Base-by-base conservation (phyloP, 2,113 vertebrate species). In the Corythoichthys haematopterus region DNA sequence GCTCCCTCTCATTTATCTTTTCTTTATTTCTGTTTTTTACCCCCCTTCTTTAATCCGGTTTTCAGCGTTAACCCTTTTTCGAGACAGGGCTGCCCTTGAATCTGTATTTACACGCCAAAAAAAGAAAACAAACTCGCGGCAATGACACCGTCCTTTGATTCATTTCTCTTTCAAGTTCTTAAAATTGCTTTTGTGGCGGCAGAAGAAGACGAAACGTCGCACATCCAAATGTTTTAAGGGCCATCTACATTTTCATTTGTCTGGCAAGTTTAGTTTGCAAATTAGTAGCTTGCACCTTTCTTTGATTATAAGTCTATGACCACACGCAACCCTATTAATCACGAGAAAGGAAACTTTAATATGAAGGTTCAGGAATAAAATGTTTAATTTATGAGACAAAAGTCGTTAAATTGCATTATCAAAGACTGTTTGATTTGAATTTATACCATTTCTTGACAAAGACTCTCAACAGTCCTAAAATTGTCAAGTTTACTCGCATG, bases 221-320 rank as follows among this genome's bases (percentile, higher is more conserved):
- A 62, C 48, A 60, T 37, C 16, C 33, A n/a, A 38, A 62, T 45
- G 51, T 63, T 68, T 61, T 56, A 4, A 1, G 50, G n/a, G 16
- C 59, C 16, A 72, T 58, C 69, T 35, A 28, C 4, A 1, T 57
- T 70, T 61, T 40, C 37, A 53, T 66, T 59, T 72, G 40, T 65
- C 11, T 56, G 46, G 47, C 62, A 63, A 56, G 35, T 57, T 63
- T 15, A 33, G 55, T 47, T 40, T 4, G 52, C 16, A 65, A 77
- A 79, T 64, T n/a, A 79, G 67, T 52, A 64, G 45, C 63, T 64
- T 67, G 37, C 69, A 64, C 70, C 65, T 78, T 73, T 68, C 62
- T 80, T 52, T 77, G 64, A 73, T 80, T 70, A 77, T 55, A 74
- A 78, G 66, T 63, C 71, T 53, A n/a, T 6, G 13, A 58, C 72